Conservation (phyloP, 2,113 vertebrate species). For the Octodon degus region DNA sequence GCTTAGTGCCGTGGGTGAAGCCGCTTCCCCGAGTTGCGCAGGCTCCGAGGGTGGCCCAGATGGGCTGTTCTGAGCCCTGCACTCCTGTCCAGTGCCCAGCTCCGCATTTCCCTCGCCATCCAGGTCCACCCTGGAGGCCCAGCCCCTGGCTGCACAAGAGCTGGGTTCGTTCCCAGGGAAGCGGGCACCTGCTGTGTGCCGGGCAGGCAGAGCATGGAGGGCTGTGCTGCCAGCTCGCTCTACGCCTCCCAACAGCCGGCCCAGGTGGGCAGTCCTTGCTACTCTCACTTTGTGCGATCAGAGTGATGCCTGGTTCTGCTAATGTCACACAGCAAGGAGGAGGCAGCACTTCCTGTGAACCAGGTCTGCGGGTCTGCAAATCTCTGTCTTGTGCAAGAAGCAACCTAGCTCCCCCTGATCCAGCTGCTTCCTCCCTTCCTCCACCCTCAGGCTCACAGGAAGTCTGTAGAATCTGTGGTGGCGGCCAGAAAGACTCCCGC, state of each 20-base stretch:
- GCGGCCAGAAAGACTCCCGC: neutral
- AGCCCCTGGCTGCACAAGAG: neutral
- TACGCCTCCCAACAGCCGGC: too few species aligned
- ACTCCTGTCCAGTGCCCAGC: neutral
- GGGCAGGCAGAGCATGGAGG: rapidly evolving
- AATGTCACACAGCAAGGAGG: neutral
- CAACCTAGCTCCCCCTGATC: neutral
- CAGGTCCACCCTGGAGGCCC: too few species aligned
- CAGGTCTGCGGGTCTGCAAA: neutral
- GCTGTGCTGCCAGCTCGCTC: rapidly evolving
- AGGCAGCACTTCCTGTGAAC: neutral
- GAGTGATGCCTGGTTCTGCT: neutral
- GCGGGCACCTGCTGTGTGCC: neutral
- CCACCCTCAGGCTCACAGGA: neutral
- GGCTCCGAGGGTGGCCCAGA: neutral
- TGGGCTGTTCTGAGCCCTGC: neutral
- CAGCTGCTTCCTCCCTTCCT: rapidly evolving
- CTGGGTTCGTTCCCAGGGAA: neutral
- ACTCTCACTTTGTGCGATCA: neutral
- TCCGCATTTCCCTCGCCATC: neutral
- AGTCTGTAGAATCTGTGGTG: neutral
- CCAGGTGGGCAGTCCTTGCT: rapidly evolving
- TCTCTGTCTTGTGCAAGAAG: neutral
- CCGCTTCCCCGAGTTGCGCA: neutral
- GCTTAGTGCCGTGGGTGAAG: neutral